Conservation (phyloP, 2,888 invertebrate species). For the Yponomeuta evonymella region DNA sequence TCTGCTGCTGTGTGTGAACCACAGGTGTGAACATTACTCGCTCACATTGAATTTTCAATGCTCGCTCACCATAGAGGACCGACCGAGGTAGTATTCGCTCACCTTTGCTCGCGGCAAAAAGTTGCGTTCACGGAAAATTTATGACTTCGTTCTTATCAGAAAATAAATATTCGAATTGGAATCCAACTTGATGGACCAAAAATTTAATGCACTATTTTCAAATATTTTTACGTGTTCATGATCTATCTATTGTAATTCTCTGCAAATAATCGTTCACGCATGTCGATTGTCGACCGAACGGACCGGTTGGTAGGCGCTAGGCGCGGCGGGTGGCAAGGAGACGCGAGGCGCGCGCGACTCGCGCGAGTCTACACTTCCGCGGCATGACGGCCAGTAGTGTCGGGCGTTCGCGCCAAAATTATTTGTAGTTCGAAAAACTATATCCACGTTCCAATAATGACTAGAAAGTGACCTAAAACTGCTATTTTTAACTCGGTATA, state of each 20-base stretch:
- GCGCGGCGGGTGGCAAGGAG: not conserved
- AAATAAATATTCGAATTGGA: not conserved
- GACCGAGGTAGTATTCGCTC: too few species aligned
- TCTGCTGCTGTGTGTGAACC: too few species aligned
- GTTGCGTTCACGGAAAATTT: not conserved
- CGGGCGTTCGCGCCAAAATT: conserved; percentile 43
- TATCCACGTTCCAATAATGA: conserved; percentile 25
- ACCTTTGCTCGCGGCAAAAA: not conserved
- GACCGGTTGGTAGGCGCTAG: not conserved
- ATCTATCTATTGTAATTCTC: not conserved
- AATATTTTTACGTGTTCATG: too few species aligned
- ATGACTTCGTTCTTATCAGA: not conserved
- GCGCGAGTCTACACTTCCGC: conserved; percentile 41
- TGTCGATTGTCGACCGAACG: not conserved
- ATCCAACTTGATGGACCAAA: not conserved
- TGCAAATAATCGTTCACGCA: not conserved
- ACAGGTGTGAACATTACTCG: too few species aligned
- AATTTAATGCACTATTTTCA: too few species aligned
- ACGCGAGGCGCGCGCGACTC: not conserved
- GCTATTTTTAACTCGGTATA: conserved; percentile 36
- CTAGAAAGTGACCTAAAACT: conserved; percentile 25
- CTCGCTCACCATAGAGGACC: too few species aligned
- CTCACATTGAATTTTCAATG: too few species aligned
- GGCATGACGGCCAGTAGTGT: conserved; percentile 39
- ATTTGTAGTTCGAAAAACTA: conserved; percentile 27